Evolutionary conservation across 2,797 vertebrate genomes (phyloP).

Genomic region (Protosalanx chinensis): DNA sequence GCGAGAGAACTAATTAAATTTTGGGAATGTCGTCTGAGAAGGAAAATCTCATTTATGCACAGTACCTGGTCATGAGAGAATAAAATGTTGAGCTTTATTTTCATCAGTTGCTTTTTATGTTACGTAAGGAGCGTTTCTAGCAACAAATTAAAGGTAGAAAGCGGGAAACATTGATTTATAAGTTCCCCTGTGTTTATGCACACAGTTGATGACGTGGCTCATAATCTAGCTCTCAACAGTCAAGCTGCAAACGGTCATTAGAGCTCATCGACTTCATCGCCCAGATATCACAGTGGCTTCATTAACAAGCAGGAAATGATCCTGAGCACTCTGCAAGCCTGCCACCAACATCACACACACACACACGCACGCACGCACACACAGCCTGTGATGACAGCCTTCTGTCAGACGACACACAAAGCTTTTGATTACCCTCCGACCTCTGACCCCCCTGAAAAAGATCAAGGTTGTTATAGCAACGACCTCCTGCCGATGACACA

Average conservation of each 20-base stretch:
- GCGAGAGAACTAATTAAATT: too few species aligned
- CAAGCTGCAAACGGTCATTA: conserved; percentile 17
- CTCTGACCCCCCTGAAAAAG: conserved; percentile 53
- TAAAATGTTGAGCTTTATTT: too few species aligned
- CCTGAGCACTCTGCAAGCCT: not conserved
- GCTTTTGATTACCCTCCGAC: conserved; percentile 37
- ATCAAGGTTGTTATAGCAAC: conserved; percentile 50
- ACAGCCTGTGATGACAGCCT: conserved; percentile 28
- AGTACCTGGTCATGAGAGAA: too few species aligned
- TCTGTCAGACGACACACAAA: conserved; percentile 31
- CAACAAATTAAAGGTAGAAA: too few species aligned
- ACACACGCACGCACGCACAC: not conserved
- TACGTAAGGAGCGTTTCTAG: too few species aligned
- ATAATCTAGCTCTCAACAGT: conserved; percentile 16
- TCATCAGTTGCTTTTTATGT: too few species aligned
- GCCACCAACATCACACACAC: not conserved
- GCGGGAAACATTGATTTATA: too few species aligned
- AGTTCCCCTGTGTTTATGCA: not conserved
- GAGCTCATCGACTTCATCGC: not conserved
- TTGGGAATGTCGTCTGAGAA: too few species aligned
- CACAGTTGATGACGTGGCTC: conserved; percentile 3
- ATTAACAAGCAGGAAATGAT: not conserved
- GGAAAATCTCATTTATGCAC: too few species aligned
- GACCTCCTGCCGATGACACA: conserved; percentile 12
- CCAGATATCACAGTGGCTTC: not conserved